Conservation (phyloP, 2,797 vertebrate species). For the Sebastes itinus region DNA sequence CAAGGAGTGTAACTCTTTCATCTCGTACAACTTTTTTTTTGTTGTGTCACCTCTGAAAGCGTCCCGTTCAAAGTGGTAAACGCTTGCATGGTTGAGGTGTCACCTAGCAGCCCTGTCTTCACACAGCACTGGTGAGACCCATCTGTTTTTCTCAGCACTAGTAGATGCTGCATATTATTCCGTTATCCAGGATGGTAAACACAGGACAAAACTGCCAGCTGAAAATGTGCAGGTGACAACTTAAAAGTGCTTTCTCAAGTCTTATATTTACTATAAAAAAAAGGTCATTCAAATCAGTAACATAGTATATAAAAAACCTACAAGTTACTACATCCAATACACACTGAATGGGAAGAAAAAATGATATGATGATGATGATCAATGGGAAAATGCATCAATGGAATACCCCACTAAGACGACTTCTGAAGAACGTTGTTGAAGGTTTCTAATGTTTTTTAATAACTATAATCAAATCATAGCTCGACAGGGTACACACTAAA, state of each 20-base stretch:
- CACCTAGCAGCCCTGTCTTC: slow-evolving; percentile 4
- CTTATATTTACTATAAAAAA: neutral
- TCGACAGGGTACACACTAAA: neutral
- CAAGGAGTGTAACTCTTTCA: neutral
- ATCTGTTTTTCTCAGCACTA: slow-evolving; percentile 43
- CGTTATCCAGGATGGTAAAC: slow-evolving; percentile 4
- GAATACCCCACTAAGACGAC: neutral
- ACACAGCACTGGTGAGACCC: slow-evolving; percentile 27
- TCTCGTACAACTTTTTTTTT: neutral
- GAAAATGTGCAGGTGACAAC: neutral
- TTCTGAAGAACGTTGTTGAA: neutral
- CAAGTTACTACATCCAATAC: neutral
- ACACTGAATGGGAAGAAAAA: neutral
- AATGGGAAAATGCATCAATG: neutral
- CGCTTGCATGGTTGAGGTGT: slow-evolving; percentile 47
- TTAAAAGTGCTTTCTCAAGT: neutral
- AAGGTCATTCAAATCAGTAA: neutral
- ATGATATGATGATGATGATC: neutral
- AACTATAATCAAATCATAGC: neutral
- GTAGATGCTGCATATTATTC: slow-evolving; percentile 4
- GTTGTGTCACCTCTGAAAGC: slow-evolving; percentile 11
- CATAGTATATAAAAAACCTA: neutral
- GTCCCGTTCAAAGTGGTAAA: slow-evolving; percentile 28
- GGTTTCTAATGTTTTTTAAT: neutral
- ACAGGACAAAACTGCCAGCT: neutral